These are phyloP conservation scores for Chloroclystis v-ata DNA, from an alignment of 2,888 invertebrate genomes.

Conservation along the genomic window DNA sequence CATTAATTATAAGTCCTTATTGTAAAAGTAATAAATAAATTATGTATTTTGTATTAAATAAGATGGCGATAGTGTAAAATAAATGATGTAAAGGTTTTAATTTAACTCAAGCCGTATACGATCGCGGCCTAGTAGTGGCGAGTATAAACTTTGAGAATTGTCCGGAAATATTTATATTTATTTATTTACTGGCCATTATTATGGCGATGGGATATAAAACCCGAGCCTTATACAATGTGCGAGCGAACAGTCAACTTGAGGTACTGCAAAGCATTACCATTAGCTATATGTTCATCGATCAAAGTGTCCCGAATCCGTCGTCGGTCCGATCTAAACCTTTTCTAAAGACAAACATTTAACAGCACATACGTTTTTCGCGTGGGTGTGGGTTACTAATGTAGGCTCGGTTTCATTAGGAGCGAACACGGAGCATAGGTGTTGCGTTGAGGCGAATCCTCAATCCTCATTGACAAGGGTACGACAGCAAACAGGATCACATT, in stretches of 20 bases:
- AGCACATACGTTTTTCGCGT: background rate
- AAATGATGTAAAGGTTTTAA: slow-evolving; percentile 10
- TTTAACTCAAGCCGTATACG: too few species aligned
- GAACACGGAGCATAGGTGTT: slow-evolving; percentile 4
- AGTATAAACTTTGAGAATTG: too few species aligned
- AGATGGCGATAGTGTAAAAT: slow-evolving; percentile 5
- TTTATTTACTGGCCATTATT: too few species aligned
- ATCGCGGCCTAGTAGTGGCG: too few species aligned
- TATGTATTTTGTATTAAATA: too few species aligned
- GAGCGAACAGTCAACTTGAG: background rate
- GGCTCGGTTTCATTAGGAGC: background rate
- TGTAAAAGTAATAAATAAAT: too few species aligned
- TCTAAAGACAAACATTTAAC: background rate
- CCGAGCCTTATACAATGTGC: slow-evolving; percentile 6
- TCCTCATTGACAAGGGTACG: slow-evolving; percentile 11
- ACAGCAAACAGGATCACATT: slow-evolving; percentile 1
- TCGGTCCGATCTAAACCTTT: slow-evolving; percentile 1
- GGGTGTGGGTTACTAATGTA: background rate
- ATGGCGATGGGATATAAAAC: background rate
- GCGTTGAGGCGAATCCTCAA: background rate
- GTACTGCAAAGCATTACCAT: too few species aligned
- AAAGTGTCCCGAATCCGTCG: background rate
- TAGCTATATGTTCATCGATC: slow-evolving; percentile 1
- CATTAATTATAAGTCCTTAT: too few species aligned
- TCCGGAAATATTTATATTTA: too few species aligned